Evolutionary conservation across 2,888 invertebrate species (phyloP).

Genomic region (Leucania comma): DNA sequence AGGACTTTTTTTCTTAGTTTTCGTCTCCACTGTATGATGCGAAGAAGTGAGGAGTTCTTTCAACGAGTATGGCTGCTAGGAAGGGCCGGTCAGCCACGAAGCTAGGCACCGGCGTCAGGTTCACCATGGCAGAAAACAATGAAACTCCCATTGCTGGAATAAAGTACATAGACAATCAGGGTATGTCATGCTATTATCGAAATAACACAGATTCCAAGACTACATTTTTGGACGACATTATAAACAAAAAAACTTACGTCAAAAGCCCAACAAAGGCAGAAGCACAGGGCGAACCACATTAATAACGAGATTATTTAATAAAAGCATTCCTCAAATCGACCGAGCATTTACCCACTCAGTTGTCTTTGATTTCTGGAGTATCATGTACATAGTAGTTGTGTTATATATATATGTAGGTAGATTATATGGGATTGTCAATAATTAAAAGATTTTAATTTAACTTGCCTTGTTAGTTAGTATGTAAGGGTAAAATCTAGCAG

Average conservation of each 20-base stretch:
- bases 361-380: neutral
- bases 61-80: slow-evolving; percentile 73
- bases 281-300: slow-evolving; percentile 11
- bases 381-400: neutral
- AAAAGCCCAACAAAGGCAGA: slow-evolving; percentile 2
- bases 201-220: neutral
- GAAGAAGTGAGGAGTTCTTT: slow-evolving; percentile 73
- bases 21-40: slow-evolving; percentile 69
- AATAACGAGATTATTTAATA: neutral
- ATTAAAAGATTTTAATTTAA: neutral
- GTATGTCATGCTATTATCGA: neutral
- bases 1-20: slow-evolving; percentile 6
- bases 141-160: slow-evolving; percentile 79
- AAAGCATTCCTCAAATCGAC: neutral
- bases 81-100: slow-evolving; percentile 82
- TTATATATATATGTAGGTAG: neutral
- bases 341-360: neutral
- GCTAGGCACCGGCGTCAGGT: slow-evolving; percentile 67
- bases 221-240: slow-evolving; percentile 7
- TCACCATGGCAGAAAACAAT: slow-evolving; percentile 72
- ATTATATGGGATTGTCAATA: neutral
- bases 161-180: slow-evolving; percentile 28
- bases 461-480: neutral
- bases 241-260: slow-evolving; percentile 11
- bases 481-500: neutral